Evolutionary conservation across 1,140 invertebrate species (phyloP).

Genomic region (Drosophila lowei): DNA sequence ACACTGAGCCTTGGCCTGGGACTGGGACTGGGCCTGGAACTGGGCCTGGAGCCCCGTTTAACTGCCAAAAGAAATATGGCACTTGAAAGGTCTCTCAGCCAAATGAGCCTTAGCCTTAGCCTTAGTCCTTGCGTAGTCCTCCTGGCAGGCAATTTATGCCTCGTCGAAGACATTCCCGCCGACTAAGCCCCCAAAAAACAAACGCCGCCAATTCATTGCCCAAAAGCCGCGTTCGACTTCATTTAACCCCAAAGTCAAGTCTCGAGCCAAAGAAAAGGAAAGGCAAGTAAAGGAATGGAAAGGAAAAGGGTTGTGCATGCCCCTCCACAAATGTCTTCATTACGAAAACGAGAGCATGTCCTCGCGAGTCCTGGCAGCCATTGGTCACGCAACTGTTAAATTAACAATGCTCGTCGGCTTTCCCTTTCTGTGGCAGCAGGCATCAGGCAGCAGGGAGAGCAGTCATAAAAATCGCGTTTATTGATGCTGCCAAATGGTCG

Average conservation of each 20-base stretch:
- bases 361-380: slow-evolving; percentile 41
- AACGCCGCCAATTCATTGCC: slow-evolving; percentile 72
- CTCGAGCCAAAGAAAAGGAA: neutral
- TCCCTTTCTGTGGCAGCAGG: slow-evolving; percentile 1
- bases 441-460: no score
- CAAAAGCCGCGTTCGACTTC: slow-evolving; percentile 73
- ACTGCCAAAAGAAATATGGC: slow-evolving; percentile 74
- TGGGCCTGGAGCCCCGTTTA: slow-evolving; percentile 30
- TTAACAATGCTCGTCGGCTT: slow-evolving; percentile 52
- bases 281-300: neutral
- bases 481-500: slow-evolving; percentile 72
- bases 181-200: slow-evolving; percentile 58
- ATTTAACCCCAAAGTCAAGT: slow-evolving; percentile 55
- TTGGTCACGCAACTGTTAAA: slow-evolving; percentile 80
- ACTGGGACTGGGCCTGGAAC: slow-evolving; percentile 23
- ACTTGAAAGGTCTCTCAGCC: slow-evolving; percentile 50
- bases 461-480: slow-evolving; percentile 79
- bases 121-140: slow-evolving; percentile 18
- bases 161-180: slow-evolving; percentile 61
- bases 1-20: no score
- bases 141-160: slow-evolving; percentile 64
- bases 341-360: slow-evolving; percentile 38
- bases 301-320: slow-evolving; percentile 33
- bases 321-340: slow-evolving; percentile 64
- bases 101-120: slow-evolving; percentile 67